Evolutionary conservation across 2,888 invertebrate genomes (phyloP), one percentile per base, ranked within the genome.

Genomic region (Pyrrhia umbra): DNA sequence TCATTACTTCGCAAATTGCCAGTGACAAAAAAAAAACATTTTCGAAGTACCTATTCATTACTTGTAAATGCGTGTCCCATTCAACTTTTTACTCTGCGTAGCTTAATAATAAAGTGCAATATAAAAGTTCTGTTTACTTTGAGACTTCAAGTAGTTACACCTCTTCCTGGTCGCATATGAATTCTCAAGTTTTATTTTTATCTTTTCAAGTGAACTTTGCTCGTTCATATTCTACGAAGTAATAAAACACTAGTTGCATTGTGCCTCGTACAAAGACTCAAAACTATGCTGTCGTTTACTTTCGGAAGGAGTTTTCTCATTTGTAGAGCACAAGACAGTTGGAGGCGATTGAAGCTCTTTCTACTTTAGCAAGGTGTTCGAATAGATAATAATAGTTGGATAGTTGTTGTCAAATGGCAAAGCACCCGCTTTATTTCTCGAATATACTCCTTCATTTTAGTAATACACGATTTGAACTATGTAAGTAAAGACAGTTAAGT

Each of bases 241-340:
- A 42, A 27, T 67, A 66, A 65, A 67, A 71, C 9, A 21, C 34
- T 21, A 42, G 46, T 72, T 37, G 18, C 40, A 42, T 20, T 27
- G 10, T 15, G 6, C 25, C n/a, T 8, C 1, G 18, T 34, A 50
- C 37, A 70, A 52, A 65, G 40, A 42, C 25, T 6, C 9, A 21
- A 6, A 43, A 5, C 3, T 5, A 27, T 13, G 15, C 9, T 15
- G 21, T 63, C 8, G 16, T 66, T 65, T 30, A 27, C 4, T 21
- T 37, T 20, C 1, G 16, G 25, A 40, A 15, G 10, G 2, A 63
- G 15, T 40, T 37, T 10, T 37, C 13, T 18, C 16, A 47, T 51
- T n/a, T 34, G 34, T 34, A 34, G 34, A 30, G 13, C 34, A 34
- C 13, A 34, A 34, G 9, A 34, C 34, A 34, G n/a, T 34, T 34